phyloP scores from a whole-genome alignment of 2,797 vertebrate genomes.

The Chiloscyllium punctatum region DNA sequence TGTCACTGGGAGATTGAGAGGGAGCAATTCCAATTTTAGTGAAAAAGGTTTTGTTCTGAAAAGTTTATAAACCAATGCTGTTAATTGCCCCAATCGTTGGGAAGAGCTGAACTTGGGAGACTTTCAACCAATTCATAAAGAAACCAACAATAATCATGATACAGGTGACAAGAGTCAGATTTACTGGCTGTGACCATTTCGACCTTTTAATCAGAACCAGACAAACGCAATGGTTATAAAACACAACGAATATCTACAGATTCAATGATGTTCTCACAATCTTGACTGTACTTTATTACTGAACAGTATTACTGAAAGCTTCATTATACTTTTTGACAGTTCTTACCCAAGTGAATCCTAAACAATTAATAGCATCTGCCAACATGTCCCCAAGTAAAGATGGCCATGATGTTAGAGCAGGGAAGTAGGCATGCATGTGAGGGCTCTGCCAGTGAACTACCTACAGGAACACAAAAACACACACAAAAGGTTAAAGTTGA shows the following conservation, averaged over 20 bases:
- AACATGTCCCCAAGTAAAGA: slow-evolving; percentile 94
- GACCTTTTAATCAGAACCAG: not conserved
- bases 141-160: not conserved
- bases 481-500: no score
- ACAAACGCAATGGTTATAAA: not conserved
- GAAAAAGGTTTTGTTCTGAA: not conserved
- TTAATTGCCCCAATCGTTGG: not conserved
- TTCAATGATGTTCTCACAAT: not conserved
- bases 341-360: slow-evolving; percentile 95
- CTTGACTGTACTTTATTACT: no score
- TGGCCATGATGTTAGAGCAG: slow-evolving; percentile 88
- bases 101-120: not conserved
- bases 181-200: not conserved
- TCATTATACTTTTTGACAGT: not conserved
- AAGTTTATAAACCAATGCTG: not conserved
- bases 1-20: not conserved
- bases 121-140: not conserved
- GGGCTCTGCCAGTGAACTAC: slow-evolving; percentile 98
- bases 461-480: slow-evolving; percentile 51
- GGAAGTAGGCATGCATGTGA: slow-evolving; percentile 96
- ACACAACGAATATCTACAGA: not conserved
- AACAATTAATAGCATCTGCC: slow-evolving; percentile 89
- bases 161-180: no score
- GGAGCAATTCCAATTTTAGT: not conserved
- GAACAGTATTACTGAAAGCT: not conserved